Evolutionary conservation across 2,888 invertebrate species (phyloP), one percentile per base, ranked within the genome.

Genomic region (Tridacna gigas): DNA sequence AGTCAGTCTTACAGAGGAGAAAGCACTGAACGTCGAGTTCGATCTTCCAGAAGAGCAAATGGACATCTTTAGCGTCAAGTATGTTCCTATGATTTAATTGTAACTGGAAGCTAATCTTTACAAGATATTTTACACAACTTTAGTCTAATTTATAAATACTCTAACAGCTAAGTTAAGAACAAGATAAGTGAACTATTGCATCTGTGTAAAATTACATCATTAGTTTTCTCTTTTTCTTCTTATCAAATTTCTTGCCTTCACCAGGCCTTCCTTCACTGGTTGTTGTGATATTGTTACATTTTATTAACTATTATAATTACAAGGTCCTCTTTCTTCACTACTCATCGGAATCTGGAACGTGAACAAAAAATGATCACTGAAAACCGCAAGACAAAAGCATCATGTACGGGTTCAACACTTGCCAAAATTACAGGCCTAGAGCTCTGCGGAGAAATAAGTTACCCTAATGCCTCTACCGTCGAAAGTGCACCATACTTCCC

Each of bases 1-100:
- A 77, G 95, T 98, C 4, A 96, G 96, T 80, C 94, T 98, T 15
- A 96, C 97, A 22, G 97, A 97, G 0, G 95, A 96, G 0, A 96
- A 96, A 83, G 94, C 97, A 12, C 95, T 97, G 2, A 96, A 96
- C 66, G 95, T 98, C 3, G 96, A 97, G 88, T 96, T 98, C 80
- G 97, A 97, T 86, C 95, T 98, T 84, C 98, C 98, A 0, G 97
- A 97, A 91, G 96, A 97, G 78, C 97, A 97, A 91, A 97, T 97
- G 92, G 98, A 98, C 94, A 97, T 99, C 86, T 96, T 98, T 87
- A 97, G 97, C 89, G 96, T 97, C 0, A 96, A 94, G 91, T 95
- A 91, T 90, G 93, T 94, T 74, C 15, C 26, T 20, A 4, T 37
- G 3, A 37, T 37, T 37, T 37, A n/a, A n/a, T 37, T 37, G 37